Conservation (phyloP, 2,113 vertebrate species). For the Suricata suricatta region DNA sequence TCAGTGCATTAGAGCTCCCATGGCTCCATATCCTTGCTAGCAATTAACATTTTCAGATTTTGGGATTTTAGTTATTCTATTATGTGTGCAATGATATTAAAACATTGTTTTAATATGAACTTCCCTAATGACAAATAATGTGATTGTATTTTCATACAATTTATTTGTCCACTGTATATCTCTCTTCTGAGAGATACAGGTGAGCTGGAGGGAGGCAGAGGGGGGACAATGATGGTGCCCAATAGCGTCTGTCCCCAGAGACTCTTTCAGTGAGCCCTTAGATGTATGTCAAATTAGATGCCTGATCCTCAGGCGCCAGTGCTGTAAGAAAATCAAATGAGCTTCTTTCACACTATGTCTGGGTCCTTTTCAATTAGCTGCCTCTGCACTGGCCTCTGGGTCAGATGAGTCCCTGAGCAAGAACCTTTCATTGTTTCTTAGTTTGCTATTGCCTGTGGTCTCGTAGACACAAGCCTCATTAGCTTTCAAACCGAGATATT, state of each 20-base stretch:
- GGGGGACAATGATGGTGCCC: not conserved
- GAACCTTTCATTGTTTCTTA: not conserved
- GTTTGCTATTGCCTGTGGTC: not conserved
- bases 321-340: not conserved
- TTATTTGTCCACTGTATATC: not conserved
- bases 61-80: not conserved
- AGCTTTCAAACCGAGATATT: not conserved
- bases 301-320: not conserved
- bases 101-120: not conserved
- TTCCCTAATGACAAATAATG: not conserved
- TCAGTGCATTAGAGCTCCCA: not conserved
- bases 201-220: not conserved
- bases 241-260: not conserved
- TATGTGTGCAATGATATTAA: not conserved
- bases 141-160: not conserved
- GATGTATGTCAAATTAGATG: not conserved
- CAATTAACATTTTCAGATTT: not conserved
- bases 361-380: not conserved
- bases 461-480: not conserved
- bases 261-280: not conserved
- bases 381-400: not conserved
- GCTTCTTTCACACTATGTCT: not conserved
- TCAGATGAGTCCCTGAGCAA: not conserved
- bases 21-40: not conserved
- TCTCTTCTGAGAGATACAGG: not conserved